These are phyloP conservation scores for Tanytarsus gracilentus DNA, from an alignment of 2,888 invertebrate species.

Conservation along the genomic window DNA sequence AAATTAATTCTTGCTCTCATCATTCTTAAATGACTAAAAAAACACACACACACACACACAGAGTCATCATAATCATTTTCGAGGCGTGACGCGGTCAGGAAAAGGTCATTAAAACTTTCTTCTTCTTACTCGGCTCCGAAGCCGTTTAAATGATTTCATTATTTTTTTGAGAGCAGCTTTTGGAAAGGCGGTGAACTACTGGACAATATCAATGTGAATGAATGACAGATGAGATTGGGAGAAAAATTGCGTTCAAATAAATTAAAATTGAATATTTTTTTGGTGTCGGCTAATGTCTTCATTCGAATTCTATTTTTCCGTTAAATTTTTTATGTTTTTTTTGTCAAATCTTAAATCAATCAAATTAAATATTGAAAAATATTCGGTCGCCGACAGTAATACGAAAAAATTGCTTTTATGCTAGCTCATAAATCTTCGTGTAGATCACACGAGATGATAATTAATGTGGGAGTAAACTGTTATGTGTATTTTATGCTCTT, in stretches of 20 bases:
- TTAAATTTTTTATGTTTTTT: too few relatives aligned
- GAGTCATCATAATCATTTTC: neutral
- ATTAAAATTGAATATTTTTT: neutral
- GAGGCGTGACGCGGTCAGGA: neutral
- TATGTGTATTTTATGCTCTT: too few relatives aligned
- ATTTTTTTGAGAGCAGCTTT: neutral
- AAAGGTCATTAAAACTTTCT: constrained; percentile 3
- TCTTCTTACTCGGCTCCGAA: neutral
- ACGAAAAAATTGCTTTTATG: too few relatives aligned
- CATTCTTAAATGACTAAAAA: neutral
- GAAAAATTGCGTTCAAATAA: too few relatives aligned
- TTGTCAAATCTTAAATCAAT: neutral
- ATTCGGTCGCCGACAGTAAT: neutral
- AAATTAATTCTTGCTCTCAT: constrained; percentile 16
- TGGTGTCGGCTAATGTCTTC: too few relatives aligned
- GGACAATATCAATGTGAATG: neutral
- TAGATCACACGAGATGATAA: constrained; percentile 6
- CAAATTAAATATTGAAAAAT: neutral
- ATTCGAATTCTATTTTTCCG: too few relatives aligned
- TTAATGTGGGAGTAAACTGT: constrained; percentile 25
- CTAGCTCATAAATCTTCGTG: too few relatives aligned
- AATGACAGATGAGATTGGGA: too few relatives aligned
- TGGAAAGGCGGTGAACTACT: neutral
- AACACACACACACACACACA: neutral
- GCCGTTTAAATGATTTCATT: neutral